These are phyloP conservation scores for Salticus scenicus DNA, from an alignment of 2,888 invertebrate species.

Conservation along the genomic window DNA sequence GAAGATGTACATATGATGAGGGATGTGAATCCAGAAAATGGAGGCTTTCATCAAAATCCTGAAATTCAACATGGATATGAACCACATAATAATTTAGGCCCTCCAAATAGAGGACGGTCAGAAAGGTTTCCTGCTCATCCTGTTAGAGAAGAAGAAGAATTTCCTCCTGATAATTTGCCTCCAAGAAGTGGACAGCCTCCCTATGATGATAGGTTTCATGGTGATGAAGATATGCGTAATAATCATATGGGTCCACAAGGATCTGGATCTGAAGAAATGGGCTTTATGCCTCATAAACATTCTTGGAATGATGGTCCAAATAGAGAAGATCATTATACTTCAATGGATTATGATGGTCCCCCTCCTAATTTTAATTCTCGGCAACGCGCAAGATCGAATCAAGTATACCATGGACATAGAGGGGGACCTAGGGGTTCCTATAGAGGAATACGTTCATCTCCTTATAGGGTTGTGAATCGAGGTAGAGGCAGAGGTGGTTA, in stretches of 20 bases:
- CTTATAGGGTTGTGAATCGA: slow-evolving; percentile 43
- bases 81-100: slow-evolving; percentile 12
- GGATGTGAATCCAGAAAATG: slow-evolving; percentile 28
- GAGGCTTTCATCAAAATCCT: slow-evolving; percentile 3
- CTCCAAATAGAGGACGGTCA: slow-evolving; percentile 26
- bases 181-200: slow-evolving; percentile 22
- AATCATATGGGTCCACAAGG: slow-evolving; percentile 41
- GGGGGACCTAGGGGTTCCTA: slow-evolving; percentile 41
- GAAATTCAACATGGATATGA: slow-evolving; percentile 31
- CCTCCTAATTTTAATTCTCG: slow-evolving; percentile 27
- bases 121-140: slow-evolving; percentile 25
- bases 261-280: slow-evolving; percentile 24
- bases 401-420: slow-evolving; percentile 32
- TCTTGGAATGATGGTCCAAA: slow-evolving; percentile 53
- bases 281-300: slow-evolving; percentile 35
- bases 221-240: slow-evolving; percentile 42
- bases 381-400: not conserved
- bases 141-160: slow-evolving; percentile 16
- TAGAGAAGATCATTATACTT: slow-evolving; percentile 25
- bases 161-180: slow-evolving; percentile 20
- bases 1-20: slow-evolving; percentile 3
- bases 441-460: slow-evolving; percentile 38
- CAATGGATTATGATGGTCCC: slow-evolving; percentile 46
- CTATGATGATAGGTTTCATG: slow-evolving; percentile 5
- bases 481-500: slow-evolving; percentile 53